Evolutionary conservation across 1,140 invertebrate species (phyloP), one percentile per base, ranked within the genome.

Genomic region (Hycleus phaleratus): DNA sequence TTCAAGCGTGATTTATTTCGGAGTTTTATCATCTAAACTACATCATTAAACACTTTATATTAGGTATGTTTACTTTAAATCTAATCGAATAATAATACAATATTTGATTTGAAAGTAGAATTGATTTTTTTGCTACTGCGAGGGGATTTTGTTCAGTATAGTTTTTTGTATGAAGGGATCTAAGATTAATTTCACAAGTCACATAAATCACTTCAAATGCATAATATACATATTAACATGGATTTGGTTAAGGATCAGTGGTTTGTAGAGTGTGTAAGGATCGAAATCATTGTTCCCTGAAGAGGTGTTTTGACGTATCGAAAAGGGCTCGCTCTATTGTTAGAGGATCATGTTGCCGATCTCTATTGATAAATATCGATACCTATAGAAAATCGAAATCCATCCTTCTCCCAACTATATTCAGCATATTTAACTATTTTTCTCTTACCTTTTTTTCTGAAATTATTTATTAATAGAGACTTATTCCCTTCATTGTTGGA

Each of bases 261-360:
- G 61, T 62, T 61, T 61, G 50, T 66, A 46, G 56, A 54, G 56
- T 50, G 58, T 42, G 47, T 51, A 49, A 59, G 59, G 62, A 53
- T 47, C 40, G 18, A 25, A 38, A 38, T 40, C 44, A 60, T 65
- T 63, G 61, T 63, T 61, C 59, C 12, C 11, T 66, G 51, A 61
- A 66, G 64, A 66, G 64, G 64, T 66, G 64, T 66, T 66, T 59
- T 65, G 64, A 66, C 58, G 62, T 66, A 56, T 53, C 43, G 49
- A 39, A 50, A 66, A 57, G 62, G 64, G 60, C 56, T 38, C 49
- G 50, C n/a, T 24, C 47, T 42, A 61, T 66, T 66, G 57, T 63
- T 45, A 47, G 10, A 53, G 61, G 64, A 61, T 64, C 52, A 58
- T 52, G 38, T 32, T 46, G 55, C 56, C 59, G 59, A 64, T 62